These are phyloP conservation scores for Strigamia crassipes DNA, from an alignment of 2,888 invertebrate genomes.

Conservation along the genomic window DNA sequence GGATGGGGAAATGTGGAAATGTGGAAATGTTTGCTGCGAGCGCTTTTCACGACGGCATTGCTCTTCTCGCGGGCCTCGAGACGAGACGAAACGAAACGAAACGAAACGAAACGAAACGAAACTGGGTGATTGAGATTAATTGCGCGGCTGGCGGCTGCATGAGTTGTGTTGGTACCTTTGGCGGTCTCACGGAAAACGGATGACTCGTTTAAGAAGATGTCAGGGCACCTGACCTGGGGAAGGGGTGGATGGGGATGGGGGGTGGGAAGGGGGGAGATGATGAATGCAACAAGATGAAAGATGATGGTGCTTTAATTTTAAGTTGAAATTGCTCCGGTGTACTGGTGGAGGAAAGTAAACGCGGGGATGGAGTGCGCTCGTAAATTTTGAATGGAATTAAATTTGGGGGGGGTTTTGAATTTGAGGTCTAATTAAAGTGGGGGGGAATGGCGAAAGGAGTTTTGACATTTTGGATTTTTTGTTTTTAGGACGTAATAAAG, in stretches of 20 bases:
- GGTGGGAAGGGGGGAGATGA: not conserved
- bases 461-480: too few species aligned
- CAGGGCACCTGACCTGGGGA: not conserved
- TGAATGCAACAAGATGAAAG: slow-evolving; percentile 23
- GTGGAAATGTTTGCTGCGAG: not conserved
- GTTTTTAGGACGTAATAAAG: too few species aligned
- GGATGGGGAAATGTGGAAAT: not conserved
- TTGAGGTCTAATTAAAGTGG: too few species aligned
- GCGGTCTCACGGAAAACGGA: slow-evolving; percentile 18
- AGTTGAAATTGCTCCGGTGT: not conserved
- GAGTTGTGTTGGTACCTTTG: slow-evolving; percentile 30
- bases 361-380: not conserved
- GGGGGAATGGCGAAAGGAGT: too few species aligned
- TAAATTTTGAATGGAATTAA: not conserved
- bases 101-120: not conserved
- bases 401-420: not conserved
- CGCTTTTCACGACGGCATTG: not conserved
- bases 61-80: not conserved
- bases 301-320: slow-evolving; percentile 12
- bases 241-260: not conserved
- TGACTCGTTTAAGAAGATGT: slow-evolving; percentile 32
- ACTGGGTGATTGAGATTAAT: slow-evolving; percentile 32
- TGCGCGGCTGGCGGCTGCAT: slow-evolving; percentile 11
- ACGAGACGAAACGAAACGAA: not conserved
- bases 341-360: not conserved